Evolutionary conservation across 2,888 invertebrate genomes (phyloP), one percentile per base, ranked within the genome.

Genomic region (Plagodis pulveraria): DNA sequence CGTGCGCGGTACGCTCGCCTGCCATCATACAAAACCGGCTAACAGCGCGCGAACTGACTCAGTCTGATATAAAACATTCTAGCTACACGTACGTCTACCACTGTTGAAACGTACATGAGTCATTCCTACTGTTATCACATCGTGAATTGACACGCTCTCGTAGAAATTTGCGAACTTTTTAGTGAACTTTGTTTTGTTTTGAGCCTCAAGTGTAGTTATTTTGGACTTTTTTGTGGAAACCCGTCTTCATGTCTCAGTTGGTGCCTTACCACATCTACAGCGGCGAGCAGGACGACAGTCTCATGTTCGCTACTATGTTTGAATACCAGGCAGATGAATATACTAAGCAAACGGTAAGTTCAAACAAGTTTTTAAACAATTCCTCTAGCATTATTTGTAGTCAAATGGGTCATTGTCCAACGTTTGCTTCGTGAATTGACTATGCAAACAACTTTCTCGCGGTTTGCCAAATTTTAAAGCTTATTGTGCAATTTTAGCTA

Each of bases 231-330:
- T 83, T 77, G 83, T 83, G 83, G 67, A 82, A 82, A 75, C 9
- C 77, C 75, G 79, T 78, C 91, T 93, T 93, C 89, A 94, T 94
- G 94, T 94, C 94, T 91, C 94, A 94, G 90, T 84, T 94, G 93
- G 94, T 94, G 89, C 94, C 94, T 63, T 94, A 89, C 78, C 83
- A 91, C 79, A 81, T 85, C 64, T 73, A 81, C 77, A 89, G 77
- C 84, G 74, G 89, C 87, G 93, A 93, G 78, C 91, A 89, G 78
- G 93, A 93, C 87, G 93, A 93, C 74, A 87, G 91, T 89, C 92
- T 93, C 47, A 91, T 93, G 92, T 92, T 92, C 86, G 90, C 92
- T 71, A 93, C 93, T 67, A 93, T 93, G 93, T 93, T 93, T 80
- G 93, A 93, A 62, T 91, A 90, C 78, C 93, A 92, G 74, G 80